Percentiles rank a stretch among this genome's conserved stretches.
Conservation (phyloP, 2,113 vertebrate genomes). For the Ceuthmochares aereus region DNA sequence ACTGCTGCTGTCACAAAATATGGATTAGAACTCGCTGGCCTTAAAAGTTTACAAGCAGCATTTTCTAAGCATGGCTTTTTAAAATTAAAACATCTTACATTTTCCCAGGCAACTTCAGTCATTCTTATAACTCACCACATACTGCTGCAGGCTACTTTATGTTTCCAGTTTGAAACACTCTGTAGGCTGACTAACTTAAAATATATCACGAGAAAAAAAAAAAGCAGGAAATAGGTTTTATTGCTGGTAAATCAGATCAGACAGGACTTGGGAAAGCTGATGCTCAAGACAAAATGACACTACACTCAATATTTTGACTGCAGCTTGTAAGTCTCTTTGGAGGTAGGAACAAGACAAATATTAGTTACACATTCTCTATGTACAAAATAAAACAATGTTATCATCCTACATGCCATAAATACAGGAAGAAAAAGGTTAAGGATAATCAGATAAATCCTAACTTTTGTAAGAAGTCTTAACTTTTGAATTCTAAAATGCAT, state of each 20-base stretch:
- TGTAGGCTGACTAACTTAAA: not conserved
- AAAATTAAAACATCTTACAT: not conserved
- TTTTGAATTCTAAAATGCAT: not conserved
- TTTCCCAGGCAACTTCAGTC: not conserved
- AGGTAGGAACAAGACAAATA: not conserved
- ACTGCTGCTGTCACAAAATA: not conserved
- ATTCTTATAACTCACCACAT: not conserved
- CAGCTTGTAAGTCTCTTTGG: not conserved
- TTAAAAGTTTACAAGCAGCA: not conserved
- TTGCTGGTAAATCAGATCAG: not conserved
- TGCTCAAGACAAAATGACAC: not conserved
- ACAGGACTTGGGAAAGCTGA: not conserved
- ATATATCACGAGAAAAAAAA: not conserved
- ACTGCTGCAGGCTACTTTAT: not conserved
- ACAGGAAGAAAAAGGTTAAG: not conserved
- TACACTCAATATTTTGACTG: not conserved
- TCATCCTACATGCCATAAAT: rapidly evolving
- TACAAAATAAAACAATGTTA: not conserved
- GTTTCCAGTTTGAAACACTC: not conserved
- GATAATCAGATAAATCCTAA: not conserved
- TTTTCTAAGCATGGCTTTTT: not conserved
- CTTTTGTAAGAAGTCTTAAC: not conserved
- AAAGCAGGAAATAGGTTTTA: not conserved
- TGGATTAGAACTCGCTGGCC: not conserved
- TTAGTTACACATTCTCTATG: not conserved